phyloP scores from a whole-genome alignment of 2,113 vertebrate species.

The Ceyx cyanopectus region DNA sequence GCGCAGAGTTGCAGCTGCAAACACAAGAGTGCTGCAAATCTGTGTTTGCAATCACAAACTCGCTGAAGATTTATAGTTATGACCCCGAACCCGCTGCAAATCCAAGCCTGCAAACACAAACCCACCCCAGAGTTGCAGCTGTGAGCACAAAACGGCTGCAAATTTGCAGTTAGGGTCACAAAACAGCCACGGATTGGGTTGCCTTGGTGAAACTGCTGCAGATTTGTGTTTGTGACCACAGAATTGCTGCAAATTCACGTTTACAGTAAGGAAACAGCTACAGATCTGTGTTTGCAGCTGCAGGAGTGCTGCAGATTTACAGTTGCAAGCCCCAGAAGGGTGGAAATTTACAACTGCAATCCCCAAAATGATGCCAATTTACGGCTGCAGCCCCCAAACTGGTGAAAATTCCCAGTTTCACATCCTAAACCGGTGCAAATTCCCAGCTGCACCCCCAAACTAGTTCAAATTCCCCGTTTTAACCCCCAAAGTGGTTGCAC shows the following conservation, averaged over 20 bases:
- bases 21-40: fast-evolving
- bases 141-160: not conserved
- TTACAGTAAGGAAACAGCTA: too few species aligned
- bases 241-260: fast-evolving
- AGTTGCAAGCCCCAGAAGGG: not conserved
- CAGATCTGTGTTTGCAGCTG: too few species aligned
- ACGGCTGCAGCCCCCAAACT: not conserved
- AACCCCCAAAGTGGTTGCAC: not conserved
- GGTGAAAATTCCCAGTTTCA: too few species aligned
- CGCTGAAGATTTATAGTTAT: fast-evolving
- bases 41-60: fast-evolving
- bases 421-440: too few species aligned
- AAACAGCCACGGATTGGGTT: too few species aligned
- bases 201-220: not conserved
- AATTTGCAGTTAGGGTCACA: fast-evolving
- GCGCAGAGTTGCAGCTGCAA: fast-evolving
- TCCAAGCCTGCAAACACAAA: fast-evolving
- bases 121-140: fast-evolving
- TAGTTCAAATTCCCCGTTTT: too few species aligned
- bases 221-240: fast-evolving
- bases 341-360: not conserved
- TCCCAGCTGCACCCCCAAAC: not conserved
- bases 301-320: not conserved
- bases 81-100: fast-evolving
- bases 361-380: not conserved